These are phyloP conservation scores for Dermochelys coriacea DNA, from an alignment of 2,797 vertebrate species.

Conservation along the genomic window DNA sequence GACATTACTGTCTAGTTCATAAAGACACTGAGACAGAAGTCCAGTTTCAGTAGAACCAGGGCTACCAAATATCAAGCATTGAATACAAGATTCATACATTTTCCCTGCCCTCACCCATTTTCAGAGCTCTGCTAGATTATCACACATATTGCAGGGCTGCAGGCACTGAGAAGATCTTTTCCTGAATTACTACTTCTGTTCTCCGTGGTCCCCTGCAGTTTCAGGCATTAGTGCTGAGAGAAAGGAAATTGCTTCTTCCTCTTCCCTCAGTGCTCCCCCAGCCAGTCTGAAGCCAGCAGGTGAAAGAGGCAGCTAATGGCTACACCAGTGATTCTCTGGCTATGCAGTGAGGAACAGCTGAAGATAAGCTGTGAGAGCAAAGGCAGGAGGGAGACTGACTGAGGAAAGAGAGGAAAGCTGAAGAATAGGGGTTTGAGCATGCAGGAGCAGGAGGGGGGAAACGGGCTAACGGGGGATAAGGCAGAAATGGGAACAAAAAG, in stretches of 20 bases:
- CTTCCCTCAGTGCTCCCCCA: not conserved
- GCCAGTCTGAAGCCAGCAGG: not conserved
- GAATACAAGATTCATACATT: not conserved
- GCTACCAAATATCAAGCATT: not conserved
- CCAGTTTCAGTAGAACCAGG: not conserved
- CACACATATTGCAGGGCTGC: not conserved
- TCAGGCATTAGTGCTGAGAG: not conserved
- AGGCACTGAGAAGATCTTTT: not conserved
- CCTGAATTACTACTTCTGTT: not conserved
- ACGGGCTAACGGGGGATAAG: not conserved
- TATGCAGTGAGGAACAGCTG: not conserved
- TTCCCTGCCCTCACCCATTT: not conserved
- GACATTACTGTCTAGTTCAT: not conserved
- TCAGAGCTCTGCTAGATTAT: not conserved
- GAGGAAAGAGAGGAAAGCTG: not conserved
- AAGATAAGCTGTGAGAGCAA: not conserved
- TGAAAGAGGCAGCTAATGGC: not conserved
- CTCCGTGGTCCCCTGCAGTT: not conserved
- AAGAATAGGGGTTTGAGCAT: not conserved
- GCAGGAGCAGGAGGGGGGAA: not conserved
- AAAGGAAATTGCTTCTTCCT: not conserved
- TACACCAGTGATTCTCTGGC: not conserved
- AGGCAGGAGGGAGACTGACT: not conserved
- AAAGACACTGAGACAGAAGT: not conserved
- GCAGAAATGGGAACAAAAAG: not conserved